These are phyloP conservation scores for Potamarius usumacintae DNA, from an alignment of 2,113 vertebrate species.

Conservation along the genomic window DNA sequence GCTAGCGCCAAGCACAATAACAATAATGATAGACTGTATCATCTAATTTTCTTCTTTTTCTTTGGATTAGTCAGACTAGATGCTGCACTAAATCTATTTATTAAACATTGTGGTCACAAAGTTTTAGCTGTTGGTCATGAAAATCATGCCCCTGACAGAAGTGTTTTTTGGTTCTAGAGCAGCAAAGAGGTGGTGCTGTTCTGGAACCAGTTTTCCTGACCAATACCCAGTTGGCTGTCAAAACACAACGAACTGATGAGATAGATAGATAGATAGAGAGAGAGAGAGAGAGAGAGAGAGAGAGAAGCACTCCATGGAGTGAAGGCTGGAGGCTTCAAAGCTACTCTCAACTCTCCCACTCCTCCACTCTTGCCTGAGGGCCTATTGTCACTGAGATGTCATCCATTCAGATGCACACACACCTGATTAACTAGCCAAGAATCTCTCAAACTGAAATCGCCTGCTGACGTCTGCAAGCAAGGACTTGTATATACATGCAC, in stretches of 20 bases:
- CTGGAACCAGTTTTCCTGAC: no score
- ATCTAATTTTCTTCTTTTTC: no score
- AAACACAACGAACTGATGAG: background rate
- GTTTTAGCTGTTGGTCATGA: no score
- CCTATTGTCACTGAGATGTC: constrained; percentile 41
- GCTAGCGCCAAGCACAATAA: no score
- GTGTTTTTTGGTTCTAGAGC: no score
- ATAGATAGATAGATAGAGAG: background rate
- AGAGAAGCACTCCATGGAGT: background rate
- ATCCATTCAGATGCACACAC: constrained; percentile 36
- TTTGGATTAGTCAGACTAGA: no score
- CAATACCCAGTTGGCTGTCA: no score
- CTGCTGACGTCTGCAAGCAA: constrained; percentile 25
- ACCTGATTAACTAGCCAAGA: constrained; percentile 32
- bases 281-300: background rate
- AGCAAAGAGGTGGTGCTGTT: no score
- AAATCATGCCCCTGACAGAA: no score
- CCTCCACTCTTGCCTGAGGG: constrained; percentile 37
- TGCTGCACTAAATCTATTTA: no score
- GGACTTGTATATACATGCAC: background rate
- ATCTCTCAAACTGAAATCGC: background rate
- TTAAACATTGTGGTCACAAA: no score
- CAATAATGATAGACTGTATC: no score
- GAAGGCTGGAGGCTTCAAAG: constrained; percentile 38
- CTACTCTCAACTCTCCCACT: constrained; percentile 35